phyloP scores from a whole-genome alignment of 2,888 invertebrate genomes.

The Oegoconia quadripuncta region DNA sequence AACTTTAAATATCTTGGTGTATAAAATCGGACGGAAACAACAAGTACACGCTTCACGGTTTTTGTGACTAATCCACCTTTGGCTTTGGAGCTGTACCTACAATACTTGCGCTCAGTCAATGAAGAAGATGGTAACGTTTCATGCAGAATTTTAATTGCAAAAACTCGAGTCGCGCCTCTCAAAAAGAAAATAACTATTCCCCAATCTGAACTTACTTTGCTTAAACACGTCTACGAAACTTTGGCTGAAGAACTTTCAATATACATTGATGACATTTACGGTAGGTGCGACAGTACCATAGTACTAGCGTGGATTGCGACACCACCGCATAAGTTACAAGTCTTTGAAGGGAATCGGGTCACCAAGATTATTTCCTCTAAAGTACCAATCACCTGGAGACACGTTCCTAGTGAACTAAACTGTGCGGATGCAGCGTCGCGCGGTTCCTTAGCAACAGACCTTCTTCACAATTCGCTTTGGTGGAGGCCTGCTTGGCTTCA shows the following conservation, averaged over 20 bases:
- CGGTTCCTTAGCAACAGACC: not conserved
- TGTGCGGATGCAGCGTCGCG: not conserved
- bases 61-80: not conserved
- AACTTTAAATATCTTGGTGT: not conserved
- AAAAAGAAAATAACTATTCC: slow-evolving; percentile 1
- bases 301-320: not conserved
- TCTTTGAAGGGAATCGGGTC: not conserved
- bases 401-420: not conserved
- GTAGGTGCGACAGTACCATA: not conserved
- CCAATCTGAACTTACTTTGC: not conserved
- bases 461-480: not conserved
- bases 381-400: not conserved
- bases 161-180: not conserved
- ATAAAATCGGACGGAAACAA: not conserved
- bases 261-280: not conserved
- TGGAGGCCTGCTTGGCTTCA: not conserved
- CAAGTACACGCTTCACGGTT: slow-evolving; percentile 2
- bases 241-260: not conserved
- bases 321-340: not conserved
- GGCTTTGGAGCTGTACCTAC: not conserved
- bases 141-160: not conserved
- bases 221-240: not conserved
- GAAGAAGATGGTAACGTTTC: not conserved
- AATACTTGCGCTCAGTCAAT: not conserved
- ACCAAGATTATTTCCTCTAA: not conserved